These are phyloP conservation scores for Momotus momota DNA, from an alignment of 2,797 vertebrate species.

Conservation along the genomic window DNA sequence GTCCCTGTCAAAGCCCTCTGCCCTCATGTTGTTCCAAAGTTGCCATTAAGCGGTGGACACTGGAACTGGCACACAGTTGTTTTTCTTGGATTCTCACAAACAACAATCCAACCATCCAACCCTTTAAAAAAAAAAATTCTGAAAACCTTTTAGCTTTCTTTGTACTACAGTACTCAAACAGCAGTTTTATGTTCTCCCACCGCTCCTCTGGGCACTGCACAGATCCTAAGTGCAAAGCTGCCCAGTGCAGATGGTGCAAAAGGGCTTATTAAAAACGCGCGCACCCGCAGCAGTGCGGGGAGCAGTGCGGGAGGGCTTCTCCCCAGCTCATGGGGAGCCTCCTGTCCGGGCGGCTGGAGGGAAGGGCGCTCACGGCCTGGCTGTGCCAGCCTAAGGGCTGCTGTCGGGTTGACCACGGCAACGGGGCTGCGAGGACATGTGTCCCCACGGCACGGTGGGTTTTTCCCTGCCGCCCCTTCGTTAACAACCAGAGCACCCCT, in stretches of 20 bases:
- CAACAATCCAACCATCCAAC: rapidly evolving
- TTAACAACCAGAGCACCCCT: rapidly evolving
- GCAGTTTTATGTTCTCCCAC: rapidly evolving
- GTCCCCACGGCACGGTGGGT: rapidly evolving
- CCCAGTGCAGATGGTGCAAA: rapidly evolving
- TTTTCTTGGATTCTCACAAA: rapidly evolving
- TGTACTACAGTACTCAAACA: rapidly evolving
- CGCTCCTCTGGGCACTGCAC: rapidly evolving
- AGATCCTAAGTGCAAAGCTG: too few species aligned
- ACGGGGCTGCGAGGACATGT: rapidly evolving
- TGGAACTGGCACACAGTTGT: not conserved
- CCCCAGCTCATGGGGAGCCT: not conserved
- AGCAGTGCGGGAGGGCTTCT: not conserved
- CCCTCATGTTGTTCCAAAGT: not conserved
- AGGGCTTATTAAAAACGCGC: rapidly evolving
- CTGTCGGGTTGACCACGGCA: rapidly evolving
- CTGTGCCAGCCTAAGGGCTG: not conserved
- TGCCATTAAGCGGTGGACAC: not conserved
- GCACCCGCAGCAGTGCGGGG: rapidly evolving
- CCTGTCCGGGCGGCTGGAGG: too few species aligned
- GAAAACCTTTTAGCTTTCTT: not conserved
- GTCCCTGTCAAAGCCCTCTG: not conserved
- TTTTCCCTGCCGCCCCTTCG: too few species aligned
- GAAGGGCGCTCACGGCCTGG: rapidly evolving
- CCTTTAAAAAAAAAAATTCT: too few species aligned